A percentile compares a stretch with the other conserved stretches of the same genome.
phyloP scores from a whole-genome alignment of 2,888 invertebrate species.

The Drosophila setosimentum region DNA sequence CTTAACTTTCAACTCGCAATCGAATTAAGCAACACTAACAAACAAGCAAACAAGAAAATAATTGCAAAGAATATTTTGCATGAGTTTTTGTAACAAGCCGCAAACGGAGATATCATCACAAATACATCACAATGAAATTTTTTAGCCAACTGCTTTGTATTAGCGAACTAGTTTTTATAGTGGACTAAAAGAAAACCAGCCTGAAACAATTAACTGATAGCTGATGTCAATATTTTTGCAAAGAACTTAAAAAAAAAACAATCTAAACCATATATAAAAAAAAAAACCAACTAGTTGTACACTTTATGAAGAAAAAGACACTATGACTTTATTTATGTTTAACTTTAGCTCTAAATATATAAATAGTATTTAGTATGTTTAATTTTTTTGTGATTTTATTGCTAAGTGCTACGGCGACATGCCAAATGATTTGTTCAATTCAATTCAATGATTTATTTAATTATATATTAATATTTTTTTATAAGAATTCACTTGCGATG shows the following conservation, averaged over 20 bases:
- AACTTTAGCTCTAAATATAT: constrained; percentile 29
- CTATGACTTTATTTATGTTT: constrained; percentile 51
- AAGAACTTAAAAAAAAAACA: constrained; percentile 4
- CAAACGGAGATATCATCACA: constrained; percentile 22
- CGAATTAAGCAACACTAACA: constrained; percentile 45
- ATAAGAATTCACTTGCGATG: constrained; percentile 35
- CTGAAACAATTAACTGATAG: constrained; percentile 41
- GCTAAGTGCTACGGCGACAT: constrained; percentile 58
- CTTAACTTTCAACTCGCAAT: constrained; percentile 69
- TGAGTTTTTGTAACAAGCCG: constrained; percentile 29
- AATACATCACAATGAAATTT: constrained; percentile 28
- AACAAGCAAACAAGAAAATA: neutral
- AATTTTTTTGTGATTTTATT: constrained; percentile 77
- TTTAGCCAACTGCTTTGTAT: constrained; percentile 33
- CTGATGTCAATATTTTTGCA: constrained; percentile 58
- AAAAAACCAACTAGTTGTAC: constrained; percentile 7
- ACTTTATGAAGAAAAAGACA: constrained; percentile 18
- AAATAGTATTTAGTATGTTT: constrained; percentile 42
- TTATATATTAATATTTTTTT: constrained; percentile 46
- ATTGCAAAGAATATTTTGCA: constrained; percentile 10
- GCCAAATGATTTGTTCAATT: constrained; percentile 55
- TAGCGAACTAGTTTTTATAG: constrained; percentile 56
- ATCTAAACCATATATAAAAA: neutral
- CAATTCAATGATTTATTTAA: constrained; percentile 38
- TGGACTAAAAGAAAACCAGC: constrained; percentile 23